These are phyloP conservation scores for Bubo scandiacus DNA, from an alignment of 2,113 vertebrate genomes.

Conservation along the genomic window DNA sequence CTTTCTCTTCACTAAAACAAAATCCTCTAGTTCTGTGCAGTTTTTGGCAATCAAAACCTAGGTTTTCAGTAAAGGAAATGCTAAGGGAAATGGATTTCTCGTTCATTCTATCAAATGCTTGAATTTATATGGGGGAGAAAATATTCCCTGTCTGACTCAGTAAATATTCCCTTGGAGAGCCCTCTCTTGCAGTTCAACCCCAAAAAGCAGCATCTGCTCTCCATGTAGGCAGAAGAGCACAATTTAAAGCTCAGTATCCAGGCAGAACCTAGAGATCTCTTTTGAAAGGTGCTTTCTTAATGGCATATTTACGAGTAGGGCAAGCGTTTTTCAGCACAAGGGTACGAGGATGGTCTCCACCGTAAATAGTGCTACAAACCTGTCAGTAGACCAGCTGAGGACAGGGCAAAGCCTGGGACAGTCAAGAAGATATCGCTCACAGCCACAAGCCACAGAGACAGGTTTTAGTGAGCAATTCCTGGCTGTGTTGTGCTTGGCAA, in stretches of 20 bases:
- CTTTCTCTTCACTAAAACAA: background rate
- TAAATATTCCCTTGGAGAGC: background rate
- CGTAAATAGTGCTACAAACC: accelerated
- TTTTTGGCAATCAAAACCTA: background rate
- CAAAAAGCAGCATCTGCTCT: background rate
- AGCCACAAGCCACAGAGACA: background rate
- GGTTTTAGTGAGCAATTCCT: background rate
- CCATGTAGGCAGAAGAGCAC: background rate
- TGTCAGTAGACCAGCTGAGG: background rate
- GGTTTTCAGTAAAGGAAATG: background rate
- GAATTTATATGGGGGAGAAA: background rate
- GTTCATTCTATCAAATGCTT: background rate
- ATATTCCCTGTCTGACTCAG: background rate
- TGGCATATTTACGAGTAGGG: accelerated
- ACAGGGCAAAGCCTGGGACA: background rate
- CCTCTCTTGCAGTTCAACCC: background rate
- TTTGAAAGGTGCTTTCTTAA: background rate
- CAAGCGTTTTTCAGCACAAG: background rate
- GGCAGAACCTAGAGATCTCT: background rate
- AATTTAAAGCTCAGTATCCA: background rate
- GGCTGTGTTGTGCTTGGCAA: background rate
- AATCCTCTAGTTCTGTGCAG: background rate
- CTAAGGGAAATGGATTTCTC: background rate
- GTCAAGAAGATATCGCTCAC: background rate
- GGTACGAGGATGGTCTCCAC: background rate